Evolutionary conservation across 2,888 invertebrate genomes (phyloP).

Genomic region (Stenichneumon culpator): DNA sequence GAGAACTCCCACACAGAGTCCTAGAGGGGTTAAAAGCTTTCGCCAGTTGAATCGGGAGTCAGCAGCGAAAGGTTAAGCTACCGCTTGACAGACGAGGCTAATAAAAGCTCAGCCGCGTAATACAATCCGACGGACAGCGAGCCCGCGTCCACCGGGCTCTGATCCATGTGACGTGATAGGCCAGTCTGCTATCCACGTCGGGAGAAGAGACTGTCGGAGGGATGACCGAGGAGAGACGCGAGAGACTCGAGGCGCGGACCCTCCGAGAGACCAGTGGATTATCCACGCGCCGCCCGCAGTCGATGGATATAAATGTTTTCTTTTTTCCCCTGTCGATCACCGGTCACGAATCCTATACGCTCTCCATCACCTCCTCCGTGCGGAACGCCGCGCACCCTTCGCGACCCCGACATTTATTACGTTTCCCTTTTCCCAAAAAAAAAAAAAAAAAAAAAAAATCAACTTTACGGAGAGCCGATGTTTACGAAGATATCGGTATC

Average conservation of each 20-base stretch:
- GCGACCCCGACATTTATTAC: conserved; percentile 48
- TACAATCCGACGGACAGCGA: conserved; percentile 79
- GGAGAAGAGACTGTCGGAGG: conserved; percentile 55
- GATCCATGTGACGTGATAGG: conserved; percentile 78
- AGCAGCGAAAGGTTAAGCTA: conserved; percentile 79
- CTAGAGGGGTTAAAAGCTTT: neutral
- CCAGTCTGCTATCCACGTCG: conserved; percentile 72
- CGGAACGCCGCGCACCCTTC: neutral
- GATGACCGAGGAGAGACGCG: conserved; percentile 16
- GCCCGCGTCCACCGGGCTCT: conserved; percentile 57
- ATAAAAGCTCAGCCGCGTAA: conserved; percentile 81
- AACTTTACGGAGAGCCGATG: conserved; percentile 2
- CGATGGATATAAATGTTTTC: conserved; percentile 63
- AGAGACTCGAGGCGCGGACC: conserved; percentile 16
- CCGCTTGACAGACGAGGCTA: conserved; percentile 79
- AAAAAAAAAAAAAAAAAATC: conserved; percentile 36
- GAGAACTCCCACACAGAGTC: neutral
- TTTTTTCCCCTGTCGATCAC: conserved; percentile 68
- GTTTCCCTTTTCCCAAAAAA: neutral
- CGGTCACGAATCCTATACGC: conserved; percentile 66
- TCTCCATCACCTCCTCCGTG: conserved; percentile 41
- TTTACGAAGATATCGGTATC: conserved; percentile 23
- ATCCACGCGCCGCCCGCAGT: conserved; percentile 59
- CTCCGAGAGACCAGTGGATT: conserved; percentile 78
- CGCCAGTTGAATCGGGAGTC: conserved; percentile 59